A percentile compares a stretch with the other conserved stretches of the same genome.
Conservation (phyloP, 2,113 vertebrate species). For the Callipepla californica region DNA sequence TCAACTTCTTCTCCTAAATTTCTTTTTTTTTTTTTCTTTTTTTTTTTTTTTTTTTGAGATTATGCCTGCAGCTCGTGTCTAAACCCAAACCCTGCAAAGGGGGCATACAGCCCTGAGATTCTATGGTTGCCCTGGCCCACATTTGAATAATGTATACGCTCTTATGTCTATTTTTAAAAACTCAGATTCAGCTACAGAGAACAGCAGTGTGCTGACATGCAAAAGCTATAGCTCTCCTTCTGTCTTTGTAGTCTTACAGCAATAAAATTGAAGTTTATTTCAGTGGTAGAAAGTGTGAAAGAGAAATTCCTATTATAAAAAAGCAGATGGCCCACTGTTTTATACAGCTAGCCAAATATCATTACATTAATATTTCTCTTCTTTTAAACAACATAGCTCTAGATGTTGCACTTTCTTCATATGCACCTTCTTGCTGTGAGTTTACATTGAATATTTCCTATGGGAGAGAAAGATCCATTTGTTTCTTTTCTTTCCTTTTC, state of each 20-base stretch:
- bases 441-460: conserved; percentile 18
- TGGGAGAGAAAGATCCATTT: neutral
- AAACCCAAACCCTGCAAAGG: conserved; percentile 69
- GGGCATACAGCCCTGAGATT: conserved; percentile 81
- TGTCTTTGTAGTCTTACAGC: conserved; percentile 55
- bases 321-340: conserved; percentile 56
- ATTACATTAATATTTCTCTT: conserved; percentile 29
- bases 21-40: neutral
- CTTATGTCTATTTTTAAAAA: conserved; percentile 65
- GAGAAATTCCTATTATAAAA: conserved; percentile 49
- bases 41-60: conserved; percentile 28
- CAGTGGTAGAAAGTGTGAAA: conserved; percentile 71
- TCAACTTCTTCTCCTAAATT: neutral
- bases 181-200: conserved; percentile 65
- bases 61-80: conserved; percentile 41
- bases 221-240: conserved; percentile 74
- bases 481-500: neutral
- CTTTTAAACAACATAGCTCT: neutral
- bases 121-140: conserved; percentile 65
- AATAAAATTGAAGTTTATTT: conserved; percentile 55
- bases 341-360: conserved; percentile 46
- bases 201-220: conserved; percentile 78
- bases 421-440: neutral
- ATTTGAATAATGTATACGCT: conserved; percentile 41
- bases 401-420: conserved; percentile 34